Evolutionary conservation across 2,113 vertebrate genomes (phyloP).

Genomic region (Misgurnus mizolepis): DNA sequence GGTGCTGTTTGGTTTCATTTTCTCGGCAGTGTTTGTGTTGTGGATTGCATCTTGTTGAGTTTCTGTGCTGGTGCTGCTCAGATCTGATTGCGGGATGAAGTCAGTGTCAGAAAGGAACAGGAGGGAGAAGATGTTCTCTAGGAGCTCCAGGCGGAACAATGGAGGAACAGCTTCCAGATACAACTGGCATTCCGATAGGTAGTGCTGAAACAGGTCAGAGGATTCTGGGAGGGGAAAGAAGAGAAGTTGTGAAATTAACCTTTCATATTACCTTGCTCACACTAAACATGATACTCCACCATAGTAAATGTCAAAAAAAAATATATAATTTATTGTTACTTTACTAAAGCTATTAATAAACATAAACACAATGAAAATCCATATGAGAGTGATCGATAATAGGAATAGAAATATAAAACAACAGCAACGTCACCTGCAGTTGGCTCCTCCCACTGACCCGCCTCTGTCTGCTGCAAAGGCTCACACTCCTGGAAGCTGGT

Average conservation of each 20-base stretch:
- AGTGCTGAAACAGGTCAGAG: constrained; percentile 78
- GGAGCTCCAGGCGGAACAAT: constrained; percentile 87
- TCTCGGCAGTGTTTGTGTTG: background rate
- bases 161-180: constrained; percentile 82
- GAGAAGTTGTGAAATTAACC: background rate
- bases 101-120: constrained; percentile 88
- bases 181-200: constrained; percentile 85
- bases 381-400: background rate
- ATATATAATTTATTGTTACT: too few species aligned
- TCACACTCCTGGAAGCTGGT: constrained; percentile 73
- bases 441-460: constrained; percentile 42
- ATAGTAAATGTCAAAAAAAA: too few species aligned
- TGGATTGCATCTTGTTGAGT: constrained; percentile 45
- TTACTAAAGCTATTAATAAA: too few species aligned
- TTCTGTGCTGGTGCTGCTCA: background rate
- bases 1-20: background rate
- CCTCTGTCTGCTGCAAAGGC: constrained; percentile 34
- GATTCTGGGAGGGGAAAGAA: constrained; percentile 68
- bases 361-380: too few species aligned
- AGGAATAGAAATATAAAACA: background rate
- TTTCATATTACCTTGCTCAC: too few species aligned
- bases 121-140: constrained; percentile 97
- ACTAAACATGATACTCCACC: too few species aligned
- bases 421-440: constrained; percentile 31
- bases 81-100: constrained; percentile 66